phyloP scores from a whole-genome alignment of 35 echinoderm and acorn worm genomes.

The Anneissia japonica region DNA sequence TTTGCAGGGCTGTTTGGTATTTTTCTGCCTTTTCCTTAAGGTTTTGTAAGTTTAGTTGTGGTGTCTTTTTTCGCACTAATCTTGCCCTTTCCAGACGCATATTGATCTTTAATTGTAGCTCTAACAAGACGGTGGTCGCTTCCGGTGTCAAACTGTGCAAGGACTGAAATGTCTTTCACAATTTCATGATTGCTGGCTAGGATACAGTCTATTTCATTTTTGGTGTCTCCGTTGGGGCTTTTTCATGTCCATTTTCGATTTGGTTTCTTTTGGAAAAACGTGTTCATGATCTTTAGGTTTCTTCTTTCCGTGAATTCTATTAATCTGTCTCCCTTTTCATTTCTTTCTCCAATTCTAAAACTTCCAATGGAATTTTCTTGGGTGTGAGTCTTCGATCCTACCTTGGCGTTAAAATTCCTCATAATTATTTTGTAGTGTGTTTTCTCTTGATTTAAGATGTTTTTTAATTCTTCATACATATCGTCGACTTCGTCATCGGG shows the following conservation, averaged over 20 bases:
- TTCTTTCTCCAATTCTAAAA: background rate
- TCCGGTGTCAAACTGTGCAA: background rate
- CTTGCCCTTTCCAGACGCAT: too few relatives aligned
- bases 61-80: too few relatives aligned
- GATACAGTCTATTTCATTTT: slow-evolving; percentile 1
- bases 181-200: background rate
- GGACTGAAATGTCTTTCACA: background rate
- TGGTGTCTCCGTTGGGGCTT: background rate
- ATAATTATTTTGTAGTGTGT: too few relatives aligned
- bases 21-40: too few relatives aligned
- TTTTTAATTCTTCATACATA: too few relatives aligned
- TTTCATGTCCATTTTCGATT: background rate
- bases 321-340: background rate
- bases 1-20: too few relatives aligned
- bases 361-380: background rate
- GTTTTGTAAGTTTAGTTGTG: too few relatives aligned
- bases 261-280: background rate
- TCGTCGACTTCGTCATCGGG: too few relatives aligned
- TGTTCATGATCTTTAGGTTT: background rate
- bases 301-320: background rate
- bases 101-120: background rate
- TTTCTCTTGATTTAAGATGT: too few relatives aligned
- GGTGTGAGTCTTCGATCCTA: background rate
- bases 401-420: too few relatives aligned
- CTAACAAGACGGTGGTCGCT: background rate